Evolutionary conservation across 92 coral and sea anemone species (phyloP), one percentile per base, ranked within the genome.

Genomic region (Plumapathes pennacea): DNA sequence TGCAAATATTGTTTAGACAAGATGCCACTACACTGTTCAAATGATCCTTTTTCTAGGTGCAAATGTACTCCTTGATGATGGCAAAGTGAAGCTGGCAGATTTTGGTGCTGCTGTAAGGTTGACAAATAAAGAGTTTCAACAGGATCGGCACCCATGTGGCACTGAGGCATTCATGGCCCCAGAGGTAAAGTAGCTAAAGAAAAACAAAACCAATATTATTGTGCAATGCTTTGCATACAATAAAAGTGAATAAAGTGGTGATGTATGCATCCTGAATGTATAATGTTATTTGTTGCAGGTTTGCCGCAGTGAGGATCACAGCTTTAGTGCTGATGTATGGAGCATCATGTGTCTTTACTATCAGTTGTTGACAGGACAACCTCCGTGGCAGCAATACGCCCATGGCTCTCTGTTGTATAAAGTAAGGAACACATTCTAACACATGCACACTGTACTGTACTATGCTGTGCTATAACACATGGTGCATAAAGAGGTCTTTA

Each of bases 151-250:
- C 4, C 75, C 78, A 14, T 67, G 78, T 26, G 97, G 97, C 10
- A 89, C 97, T 11, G 82, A 76, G 64, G 67, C 81, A 13, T 89
- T 89, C 39, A 89, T 89, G 97, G 81, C 97, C 10, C 97, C 97
- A 1, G 97, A 89, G 89, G 97, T 89, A 59, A 51, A 20, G n/a
- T n/a, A n/a, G n/a, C n/a, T 2, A 10, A 10, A 22, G 6, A 18
- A 48, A 15, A 5, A 48, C 25, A 48, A n/a, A 48, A 9, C 27
- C 5, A 5, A 48, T 12, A 48, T 4, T 29, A 18, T 26, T n/a
- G n/a, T n/a, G n/a, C n/a, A n/a, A n/a, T n/a, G n/a, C n/a, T n/a
- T n/a, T n/a, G n/a, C n/a, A n/a, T n/a, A n/a, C n/a, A n/a, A n/a
- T n/a, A n/a, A n/a, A n/a, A n/a, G n/a, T n/a, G n/a, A n/a, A n/a